These are phyloP conservation scores for Aphidoletes aphidimyza DNA, from an alignment of 2,888 invertebrate species.

Conservation along the genomic window DNA sequence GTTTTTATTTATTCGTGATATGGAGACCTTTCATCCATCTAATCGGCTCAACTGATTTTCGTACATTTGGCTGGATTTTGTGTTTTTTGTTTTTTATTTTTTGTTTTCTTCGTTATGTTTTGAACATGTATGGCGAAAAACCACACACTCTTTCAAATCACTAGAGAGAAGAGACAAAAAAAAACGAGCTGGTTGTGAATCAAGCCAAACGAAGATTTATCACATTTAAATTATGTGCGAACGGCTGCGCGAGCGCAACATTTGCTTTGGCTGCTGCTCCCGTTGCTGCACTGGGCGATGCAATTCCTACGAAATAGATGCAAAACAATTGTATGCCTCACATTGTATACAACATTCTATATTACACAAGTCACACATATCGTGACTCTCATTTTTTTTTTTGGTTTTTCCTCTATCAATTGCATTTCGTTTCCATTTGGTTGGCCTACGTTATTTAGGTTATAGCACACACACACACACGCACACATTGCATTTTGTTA, in stretches of 20 bases:
- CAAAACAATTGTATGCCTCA: neutral
- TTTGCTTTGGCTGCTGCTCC: neutral
- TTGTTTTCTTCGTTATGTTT: too few species aligned
- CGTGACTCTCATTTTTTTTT: neutral
- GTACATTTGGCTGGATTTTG: too few species aligned
- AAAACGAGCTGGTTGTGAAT: neutral
- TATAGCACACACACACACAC: too few species aligned
- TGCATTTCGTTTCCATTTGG: slow-evolving; percentile 11
- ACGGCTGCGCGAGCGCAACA: neutral
- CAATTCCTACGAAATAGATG: neutral
- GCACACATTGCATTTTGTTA: neutral
- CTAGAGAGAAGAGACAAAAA: too few species aligned
- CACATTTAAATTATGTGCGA: slow-evolving; percentile 25
- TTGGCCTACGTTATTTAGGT: slow-evolving; percentile 39
- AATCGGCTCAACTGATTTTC: too few species aligned
- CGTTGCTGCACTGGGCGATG: neutral
- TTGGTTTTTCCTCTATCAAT: slow-evolving; percentile 28
- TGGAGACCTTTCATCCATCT: too few species aligned
- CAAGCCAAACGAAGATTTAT: slow-evolving; percentile 32
- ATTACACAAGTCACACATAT: too few species aligned
- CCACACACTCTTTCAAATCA: too few species aligned
- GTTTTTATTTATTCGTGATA: too few species aligned
- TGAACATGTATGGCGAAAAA: too few species aligned
- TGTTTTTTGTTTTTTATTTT: too few species aligned
- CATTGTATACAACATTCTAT: too few species aligned